Evolutionary conservation across 2,797 vertebrate species (phyloP).

Genomic region (Rhincodon typus): DNA sequence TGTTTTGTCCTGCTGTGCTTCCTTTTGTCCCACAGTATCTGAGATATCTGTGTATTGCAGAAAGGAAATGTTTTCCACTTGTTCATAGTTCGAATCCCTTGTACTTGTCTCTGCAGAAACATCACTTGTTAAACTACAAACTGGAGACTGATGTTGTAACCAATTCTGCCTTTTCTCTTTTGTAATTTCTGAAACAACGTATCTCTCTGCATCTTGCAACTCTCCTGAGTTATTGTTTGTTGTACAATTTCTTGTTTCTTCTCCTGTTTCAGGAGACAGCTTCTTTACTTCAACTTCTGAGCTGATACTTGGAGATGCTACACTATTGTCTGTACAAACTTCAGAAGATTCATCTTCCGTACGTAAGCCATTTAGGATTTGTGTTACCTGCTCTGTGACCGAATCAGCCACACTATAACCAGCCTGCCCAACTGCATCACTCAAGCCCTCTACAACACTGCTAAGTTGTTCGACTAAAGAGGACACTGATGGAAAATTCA

Average conservation of each 20-base stretch:
- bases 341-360: constrained; percentile 52
- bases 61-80: constrained; percentile 11
- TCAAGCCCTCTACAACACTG: constrained; percentile 76
- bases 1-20: not conserved
- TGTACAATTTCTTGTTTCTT: not conserved
- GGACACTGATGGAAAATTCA: constrained; percentile 73
- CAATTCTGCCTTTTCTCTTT: not conserved
- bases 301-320: not conserved
- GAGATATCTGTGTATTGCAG: not conserved
- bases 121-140: not conserved
- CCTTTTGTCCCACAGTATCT: not conserved
- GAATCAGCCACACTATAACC: constrained; percentile 79
- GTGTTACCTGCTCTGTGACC: constrained; percentile 81
- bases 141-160: not conserved
- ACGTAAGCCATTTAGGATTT: constrained; percentile 69
- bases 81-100: not conserved
- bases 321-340: not conserved
- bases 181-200: not conserved
- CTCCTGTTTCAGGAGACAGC: not conserved
- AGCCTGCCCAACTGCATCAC: constrained; percentile 71
- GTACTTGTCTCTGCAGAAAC: not conserved
- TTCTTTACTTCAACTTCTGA: not conserved
- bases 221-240: not conserved
- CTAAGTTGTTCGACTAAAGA: constrained; percentile 78
- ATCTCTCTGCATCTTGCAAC: not conserved